Percentiles rank a stretch among this genome's conserved stretches.
Conservation (phyloP, 2,113 vertebrate species). For the Myrmophylax atrothorax region DNA sequence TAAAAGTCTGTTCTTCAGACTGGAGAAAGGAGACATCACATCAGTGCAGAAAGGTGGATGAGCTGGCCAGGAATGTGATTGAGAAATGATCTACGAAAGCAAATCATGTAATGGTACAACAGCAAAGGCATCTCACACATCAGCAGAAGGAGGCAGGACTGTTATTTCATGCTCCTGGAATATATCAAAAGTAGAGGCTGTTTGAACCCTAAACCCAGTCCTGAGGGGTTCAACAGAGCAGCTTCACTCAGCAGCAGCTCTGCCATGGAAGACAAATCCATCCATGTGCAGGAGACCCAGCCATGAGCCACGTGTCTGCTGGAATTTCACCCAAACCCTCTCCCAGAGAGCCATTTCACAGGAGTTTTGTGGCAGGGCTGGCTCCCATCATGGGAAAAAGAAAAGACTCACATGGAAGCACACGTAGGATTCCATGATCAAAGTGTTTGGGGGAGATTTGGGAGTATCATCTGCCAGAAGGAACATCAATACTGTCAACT, state of each 20-base stretch:
- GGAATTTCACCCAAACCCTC: background rate
- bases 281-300: background rate
- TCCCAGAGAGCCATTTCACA: background rate
- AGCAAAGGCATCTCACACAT: background rate
- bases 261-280: background rate
- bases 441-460: background rate
- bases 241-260: background rate
- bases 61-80: background rate
- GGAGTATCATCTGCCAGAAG: background rate
- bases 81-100: background rate
- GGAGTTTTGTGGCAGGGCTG: background rate
- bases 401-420: background rate
- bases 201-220: background rate
- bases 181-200: background rate
- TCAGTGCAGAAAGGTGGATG: background rate
- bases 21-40: background rate
- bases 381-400: background rate
- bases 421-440: background rate
- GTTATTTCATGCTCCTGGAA: background rate
- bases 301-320: rapidly evolving
- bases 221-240: background rate
- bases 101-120: background rate
- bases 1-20: background rate
- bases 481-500: background rate
- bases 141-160: background rate